These are phyloP conservation scores for Cirrhinus molitorella DNA, from an alignment of 2,797 vertebrate species.

Conservation along the genomic window DNA sequence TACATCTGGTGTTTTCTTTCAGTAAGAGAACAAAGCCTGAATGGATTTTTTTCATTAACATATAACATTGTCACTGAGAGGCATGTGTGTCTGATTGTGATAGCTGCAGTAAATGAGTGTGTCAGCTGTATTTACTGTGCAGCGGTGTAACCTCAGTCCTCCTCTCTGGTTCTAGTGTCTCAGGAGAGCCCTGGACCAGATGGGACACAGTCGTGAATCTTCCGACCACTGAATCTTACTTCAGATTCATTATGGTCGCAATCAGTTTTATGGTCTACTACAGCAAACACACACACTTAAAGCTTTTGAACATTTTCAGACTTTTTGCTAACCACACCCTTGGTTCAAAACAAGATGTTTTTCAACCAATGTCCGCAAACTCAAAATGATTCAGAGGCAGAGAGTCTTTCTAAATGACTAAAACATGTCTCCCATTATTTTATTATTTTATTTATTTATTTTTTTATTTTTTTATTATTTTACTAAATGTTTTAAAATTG, in stretches of 20 bases:
- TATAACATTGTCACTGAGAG: conserved; percentile 19
- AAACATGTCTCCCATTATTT: background rate
- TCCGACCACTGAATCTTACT: conserved; percentile 11
- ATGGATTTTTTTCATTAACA: conserved; percentile 45
- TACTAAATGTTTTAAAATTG: too few species aligned
- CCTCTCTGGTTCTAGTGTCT: conserved; percentile 34
- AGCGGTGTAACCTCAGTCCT: conserved; percentile 38
- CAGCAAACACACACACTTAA: background rate
- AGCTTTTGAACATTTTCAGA: background rate
- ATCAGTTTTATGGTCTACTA: background rate
- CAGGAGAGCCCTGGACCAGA: conserved; percentile 35
- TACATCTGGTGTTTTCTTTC: conserved; percentile 32
- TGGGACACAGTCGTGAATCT: conserved; percentile 19
- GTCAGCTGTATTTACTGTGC: conserved; percentile 45
- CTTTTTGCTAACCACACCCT: background rate
- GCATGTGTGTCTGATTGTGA: conserved; percentile 41
- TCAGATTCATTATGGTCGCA: background rate
- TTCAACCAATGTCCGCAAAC: background rate
- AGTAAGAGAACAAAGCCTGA: conserved; percentile 17
- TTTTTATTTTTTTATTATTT: too few species aligned
- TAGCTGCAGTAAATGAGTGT: conserved; percentile 21
- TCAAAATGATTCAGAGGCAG: background rate
- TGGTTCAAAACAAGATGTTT: background rate
- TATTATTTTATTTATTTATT: background rate
- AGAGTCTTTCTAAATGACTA: background rate